These are phyloP conservation scores for Cotesia glomerata DNA, from an alignment of 1,140 invertebrate genomes.

Conservation along the genomic window DNA sequence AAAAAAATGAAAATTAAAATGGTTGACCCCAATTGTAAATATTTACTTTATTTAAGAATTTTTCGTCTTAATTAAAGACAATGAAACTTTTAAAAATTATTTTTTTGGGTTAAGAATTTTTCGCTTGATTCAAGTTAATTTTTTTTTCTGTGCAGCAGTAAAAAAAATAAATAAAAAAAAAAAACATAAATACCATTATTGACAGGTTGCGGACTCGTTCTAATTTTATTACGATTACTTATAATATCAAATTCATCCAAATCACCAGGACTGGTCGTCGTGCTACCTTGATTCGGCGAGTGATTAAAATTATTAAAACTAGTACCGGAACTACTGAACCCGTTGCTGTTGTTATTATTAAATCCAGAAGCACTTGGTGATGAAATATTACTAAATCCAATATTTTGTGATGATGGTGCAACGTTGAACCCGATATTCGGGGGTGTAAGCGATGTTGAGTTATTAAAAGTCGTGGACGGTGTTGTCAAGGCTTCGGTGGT, in stretches of 20 bases:
- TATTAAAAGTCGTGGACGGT: constrained; percentile 46
- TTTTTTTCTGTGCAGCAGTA: neutral
- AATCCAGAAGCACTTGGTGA: constrained; percentile 44
- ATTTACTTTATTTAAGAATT: no score
- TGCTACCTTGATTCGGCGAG: constrained; percentile 43
- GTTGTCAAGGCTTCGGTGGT: constrained; percentile 45
- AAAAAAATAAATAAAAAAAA: constrained; percentile 1
- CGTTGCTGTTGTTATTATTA: constrained; percentile 45
- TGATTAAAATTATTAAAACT: constrained; percentile 50
- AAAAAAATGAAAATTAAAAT: no score
- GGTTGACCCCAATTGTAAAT: no score
- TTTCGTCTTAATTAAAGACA: no score
- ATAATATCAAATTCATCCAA: constrained; percentile 85
- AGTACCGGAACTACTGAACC: constrained; percentile 52
- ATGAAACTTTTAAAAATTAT: no score
- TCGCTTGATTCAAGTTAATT: no score
- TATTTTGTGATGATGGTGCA: constrained; percentile 50
- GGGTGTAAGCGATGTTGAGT: constrained; percentile 46
- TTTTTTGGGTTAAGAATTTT: no score
- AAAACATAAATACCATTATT: constrained; percentile 55
- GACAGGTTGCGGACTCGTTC: constrained; percentile 54
- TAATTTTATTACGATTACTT: constrained; percentile 70
- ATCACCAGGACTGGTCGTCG: constrained; percentile 68
- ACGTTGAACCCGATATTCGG: constrained; percentile 45
- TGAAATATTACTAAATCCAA: constrained; percentile 52